These are phyloP conservation scores for Holotrichia oblita DNA, from an alignment of 1,140 invertebrate genomes.

Conservation along the genomic window DNA sequence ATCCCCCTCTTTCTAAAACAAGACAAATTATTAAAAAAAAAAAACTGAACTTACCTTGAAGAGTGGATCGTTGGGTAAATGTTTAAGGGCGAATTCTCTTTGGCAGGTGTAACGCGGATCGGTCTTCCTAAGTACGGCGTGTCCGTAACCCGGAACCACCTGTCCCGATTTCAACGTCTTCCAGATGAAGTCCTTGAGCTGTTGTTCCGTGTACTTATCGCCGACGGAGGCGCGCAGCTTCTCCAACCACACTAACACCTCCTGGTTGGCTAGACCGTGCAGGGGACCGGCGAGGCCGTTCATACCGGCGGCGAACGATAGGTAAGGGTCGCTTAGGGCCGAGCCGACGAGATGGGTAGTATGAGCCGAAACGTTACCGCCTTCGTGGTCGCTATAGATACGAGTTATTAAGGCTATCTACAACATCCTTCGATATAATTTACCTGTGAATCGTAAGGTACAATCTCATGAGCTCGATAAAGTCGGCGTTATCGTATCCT, in stretches of 20 bases:
- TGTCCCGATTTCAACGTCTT: constrained; percentile 88
- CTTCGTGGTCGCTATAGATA: constrained; percentile 79
- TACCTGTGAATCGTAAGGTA: constrained; percentile 91
- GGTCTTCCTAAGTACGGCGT: constrained; percentile 90
- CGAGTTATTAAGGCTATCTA: not conserved
- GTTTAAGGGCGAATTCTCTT: constrained; percentile 88
- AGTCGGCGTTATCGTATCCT: constrained; percentile 80
- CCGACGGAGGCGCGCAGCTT: constrained; percentile 77
- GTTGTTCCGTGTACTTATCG: constrained; percentile 76
- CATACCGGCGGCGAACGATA: constrained; percentile 87
- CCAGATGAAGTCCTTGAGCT: constrained; percentile 88
- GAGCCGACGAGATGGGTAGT: constrained; percentile 89
- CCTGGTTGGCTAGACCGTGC: constrained; percentile 90
- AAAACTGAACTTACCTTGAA: constrained; percentile 72
- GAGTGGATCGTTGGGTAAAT: constrained; percentile 84
- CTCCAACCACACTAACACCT: constrained; percentile 77
- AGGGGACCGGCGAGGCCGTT: constrained; percentile 89
- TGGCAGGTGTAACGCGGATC: constrained; percentile 91
- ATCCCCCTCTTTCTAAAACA: not conserved
- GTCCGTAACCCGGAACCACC: constrained; percentile 93
- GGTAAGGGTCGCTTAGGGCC: constrained; percentile 88
- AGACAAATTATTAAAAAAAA: not conserved
- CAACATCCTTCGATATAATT: no score
- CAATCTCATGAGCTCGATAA: constrained; percentile 86
- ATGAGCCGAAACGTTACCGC: constrained; percentile 90